Conservation (phyloP, 2,888 invertebrate genomes). For the Cephus spinipes region DNA sequence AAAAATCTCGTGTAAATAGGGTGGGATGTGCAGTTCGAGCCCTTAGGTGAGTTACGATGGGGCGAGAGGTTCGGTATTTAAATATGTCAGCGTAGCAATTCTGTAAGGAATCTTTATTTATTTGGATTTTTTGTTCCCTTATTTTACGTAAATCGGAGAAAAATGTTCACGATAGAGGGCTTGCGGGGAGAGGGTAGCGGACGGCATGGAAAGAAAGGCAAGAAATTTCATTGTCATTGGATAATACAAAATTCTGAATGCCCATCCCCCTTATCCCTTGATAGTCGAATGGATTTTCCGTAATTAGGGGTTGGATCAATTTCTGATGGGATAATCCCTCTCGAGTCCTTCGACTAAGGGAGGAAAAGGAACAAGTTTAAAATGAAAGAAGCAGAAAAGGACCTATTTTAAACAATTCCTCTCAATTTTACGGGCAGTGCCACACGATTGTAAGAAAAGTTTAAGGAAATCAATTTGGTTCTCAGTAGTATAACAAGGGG, state of each 20-base stretch:
- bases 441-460: slow-evolving; percentile 7
- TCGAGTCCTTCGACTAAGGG: background rate
- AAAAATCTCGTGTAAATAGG: slow-evolving; percentile 39
- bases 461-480: slow-evolving; percentile 13
- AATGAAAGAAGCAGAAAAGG: background rate
- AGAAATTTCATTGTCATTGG: background rate
- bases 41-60: background rate
- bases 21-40: background rate
- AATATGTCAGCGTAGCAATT: background rate
- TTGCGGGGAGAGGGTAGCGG: no score
- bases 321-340: slow-evolving; percentile 6
- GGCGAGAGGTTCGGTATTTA: background rate
- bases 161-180: background rate
- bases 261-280: background rate
- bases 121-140: background rate
- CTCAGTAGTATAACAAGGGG: background rate
- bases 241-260: background rate
- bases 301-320: background rate
- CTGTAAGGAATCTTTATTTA: background rate
- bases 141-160: background rate
- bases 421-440: slow-evolving; percentile 12
- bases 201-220: background rate
- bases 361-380: background rate
- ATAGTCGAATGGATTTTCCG: background rate
- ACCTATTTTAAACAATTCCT: slow-evolving; percentile 13